Percentiles rank a stretch among this genome's conserved stretches.
phyloP scores from a whole-genome alignment of 1,140 invertebrate genomes.

The Leptinotarsa undecemlineata region DNA sequence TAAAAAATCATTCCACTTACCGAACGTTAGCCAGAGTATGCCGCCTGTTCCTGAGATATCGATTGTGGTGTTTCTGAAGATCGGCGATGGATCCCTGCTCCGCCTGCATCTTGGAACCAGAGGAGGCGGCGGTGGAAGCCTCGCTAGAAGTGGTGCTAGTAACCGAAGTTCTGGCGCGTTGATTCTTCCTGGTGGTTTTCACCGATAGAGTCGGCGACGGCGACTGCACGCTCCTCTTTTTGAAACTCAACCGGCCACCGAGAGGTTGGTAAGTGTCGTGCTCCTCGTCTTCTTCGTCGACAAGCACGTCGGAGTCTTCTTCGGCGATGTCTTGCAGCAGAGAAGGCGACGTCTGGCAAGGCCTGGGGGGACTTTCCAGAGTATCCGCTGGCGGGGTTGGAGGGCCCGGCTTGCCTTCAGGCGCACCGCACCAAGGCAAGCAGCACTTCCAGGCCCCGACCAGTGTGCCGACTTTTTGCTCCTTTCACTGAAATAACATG shows the following conservation, averaged over 20 bases:
- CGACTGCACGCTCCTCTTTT: constrained; percentile 49
- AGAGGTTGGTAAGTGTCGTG: constrained; percentile 43
- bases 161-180: constrained; percentile 43
- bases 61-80: constrained; percentile 81
- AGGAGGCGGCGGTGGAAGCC: constrained; percentile 45
- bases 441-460: constrained; percentile 56
- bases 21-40: constrained; percentile 87
- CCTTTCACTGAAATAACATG: constrained; percentile 9
- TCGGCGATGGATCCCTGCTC: constrained; percentile 86
- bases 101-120: constrained; percentile 75
- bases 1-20: constrained; percentile 60
- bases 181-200: constrained; percentile 43
- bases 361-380: constrained; percentile 34
- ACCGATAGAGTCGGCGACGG: constrained; percentile 52
- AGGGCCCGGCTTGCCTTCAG: constrained; percentile 51
- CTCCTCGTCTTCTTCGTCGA: constrained; percentile 41
- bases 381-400: constrained; percentile 37
- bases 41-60: constrained; percentile 77
- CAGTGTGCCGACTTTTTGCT: constrained; percentile 47
- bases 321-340: constrained; percentile 53
- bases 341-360: constrained; percentile 46
- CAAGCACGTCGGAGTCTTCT: constrained; percentile 48
- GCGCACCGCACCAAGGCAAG: constrained; percentile 55
- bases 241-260: constrained; percentile 42
- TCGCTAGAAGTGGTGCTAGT: constrained; percentile 37